Evolutionary conservation across 1,140 invertebrate species (phyloP).

Genomic region (Aphelenchoides besseyi): DNA sequence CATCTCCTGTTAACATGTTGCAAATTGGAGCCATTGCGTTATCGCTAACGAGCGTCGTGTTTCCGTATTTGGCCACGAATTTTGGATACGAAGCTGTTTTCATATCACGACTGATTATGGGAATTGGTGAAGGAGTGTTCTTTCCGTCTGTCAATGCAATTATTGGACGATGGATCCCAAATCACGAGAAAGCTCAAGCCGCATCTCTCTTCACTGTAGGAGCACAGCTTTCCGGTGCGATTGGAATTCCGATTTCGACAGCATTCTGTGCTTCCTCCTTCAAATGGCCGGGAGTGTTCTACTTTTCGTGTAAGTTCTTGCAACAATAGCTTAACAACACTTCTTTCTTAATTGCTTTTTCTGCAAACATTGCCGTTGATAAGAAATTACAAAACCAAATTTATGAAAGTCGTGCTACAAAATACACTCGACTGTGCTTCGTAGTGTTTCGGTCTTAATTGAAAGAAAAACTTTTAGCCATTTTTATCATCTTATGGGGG

Average conservation of each 20-base stretch:
- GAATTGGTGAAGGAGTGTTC: constrained; percentile 22
- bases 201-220: constrained; percentile 24
- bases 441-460: background rate
- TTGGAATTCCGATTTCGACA: constrained; percentile 25
- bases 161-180: constrained; percentile 21
- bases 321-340: background rate
- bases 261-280: constrained; percentile 25
- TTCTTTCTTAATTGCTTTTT: constrained; percentile 5
- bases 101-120: constrained; percentile 21
- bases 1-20: constrained; percentile 23
- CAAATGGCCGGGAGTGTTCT: constrained; percentile 27
- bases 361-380: background rate
- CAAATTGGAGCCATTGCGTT: background rate
- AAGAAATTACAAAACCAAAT: background rate
- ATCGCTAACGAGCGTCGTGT: constrained; percentile 15
- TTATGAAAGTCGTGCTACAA: background rate
- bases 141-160: constrained; percentile 23
- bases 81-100: constrained; percentile 25
- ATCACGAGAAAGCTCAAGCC: constrained; percentile 13
- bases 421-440: background rate
- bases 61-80: constrained; percentile 16
- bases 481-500: constrained; percentile 10
- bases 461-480: constrained; percentile 25
- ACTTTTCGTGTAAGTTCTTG: constrained; percentile 24
- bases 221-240: constrained; percentile 25